phyloP scores from a whole-genome alignment of 2,888 invertebrate species.

The Nasonia oneida region DNA sequence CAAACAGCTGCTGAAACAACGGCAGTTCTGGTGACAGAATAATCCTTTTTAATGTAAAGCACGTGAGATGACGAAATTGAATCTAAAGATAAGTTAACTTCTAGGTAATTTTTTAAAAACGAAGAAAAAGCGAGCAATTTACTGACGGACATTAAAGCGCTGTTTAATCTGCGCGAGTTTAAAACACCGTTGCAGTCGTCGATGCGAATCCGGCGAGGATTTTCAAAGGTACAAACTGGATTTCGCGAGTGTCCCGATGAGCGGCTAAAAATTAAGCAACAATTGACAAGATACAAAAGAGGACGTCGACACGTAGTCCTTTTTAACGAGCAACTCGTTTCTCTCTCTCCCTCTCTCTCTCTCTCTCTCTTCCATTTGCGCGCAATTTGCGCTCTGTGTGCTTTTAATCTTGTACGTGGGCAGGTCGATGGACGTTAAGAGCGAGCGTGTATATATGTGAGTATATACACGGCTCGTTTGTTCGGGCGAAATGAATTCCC shows the following conservation, averaged over 20 bases:
- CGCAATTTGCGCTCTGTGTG: constrained; percentile 64
- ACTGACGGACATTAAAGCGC: background rate
- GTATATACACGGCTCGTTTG: constrained; percentile 59
- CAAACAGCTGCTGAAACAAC: constrained; percentile 30
- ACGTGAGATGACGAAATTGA: background rate
- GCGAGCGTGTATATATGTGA: constrained; percentile 38
- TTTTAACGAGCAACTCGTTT: background rate
- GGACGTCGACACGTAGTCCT: background rate
- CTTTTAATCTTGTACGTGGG: constrained; percentile 64
- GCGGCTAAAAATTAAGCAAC: constrained; percentile 49
- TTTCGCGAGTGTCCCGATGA: background rate
- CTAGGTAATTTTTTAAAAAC: background rate
- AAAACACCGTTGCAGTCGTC: background rate
- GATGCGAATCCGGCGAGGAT: constrained; percentile 3
- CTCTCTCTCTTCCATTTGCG: constrained; percentile 46
- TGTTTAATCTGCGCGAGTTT: background rate
- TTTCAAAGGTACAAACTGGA: constrained; percentile 30
- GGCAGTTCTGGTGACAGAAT: background rate
- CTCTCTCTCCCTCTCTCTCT: background rate
- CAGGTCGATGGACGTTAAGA: constrained; percentile 66
- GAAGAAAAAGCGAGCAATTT: background rate
- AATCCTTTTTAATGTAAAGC: background rate
- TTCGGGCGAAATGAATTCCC: constrained; percentile 62
- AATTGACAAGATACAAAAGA: constrained; percentile 27
- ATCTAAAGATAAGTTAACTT: background rate